Base-by-base conservation (phyloP, 2,113 vertebrate genomes). In the Panthera leo region DNA sequence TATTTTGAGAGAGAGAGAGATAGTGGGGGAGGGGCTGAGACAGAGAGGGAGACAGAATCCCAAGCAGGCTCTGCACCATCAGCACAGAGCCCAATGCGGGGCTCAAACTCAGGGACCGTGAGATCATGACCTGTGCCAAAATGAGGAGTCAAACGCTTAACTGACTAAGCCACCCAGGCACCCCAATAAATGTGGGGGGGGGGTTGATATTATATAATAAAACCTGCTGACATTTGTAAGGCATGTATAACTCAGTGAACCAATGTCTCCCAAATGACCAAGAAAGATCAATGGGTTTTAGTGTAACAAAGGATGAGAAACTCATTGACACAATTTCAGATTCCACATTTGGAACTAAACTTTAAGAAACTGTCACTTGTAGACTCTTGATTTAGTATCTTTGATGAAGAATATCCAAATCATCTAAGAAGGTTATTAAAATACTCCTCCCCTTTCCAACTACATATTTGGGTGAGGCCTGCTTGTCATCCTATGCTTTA, bases 321-420 rank as follows among this genome's bases (percentile, higher is more conserved):
- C 53, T 45, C 45, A 25, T 19, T 48, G 53, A 89, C 16, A 51
- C 29, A 5, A 92, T 91, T 95, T 96, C 83, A 91, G 91, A 91
- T 21, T 76, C 31, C 25, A 16, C 23, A 53, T 61, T 31, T 70
- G 14, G 58, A 95, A 61, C 23, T 67, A 94, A 92, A 19, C 75
- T 96, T 92, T 92, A 90, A 96, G 91, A 90, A 87, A 94, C 29
- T 89, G 51, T 84, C 87, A 82, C 34, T 39, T 95, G 48, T 25
- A 89, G 61, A 89, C 70, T 89, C 93, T 73, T 82, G 23, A 89
- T 84, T 95, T 92, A 39, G 18, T 75, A 42, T 87, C 55, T 96
- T 92, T 85, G 31, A 67, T 80, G 55, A 92, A 92, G 68, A 96
- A 34, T 73, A 84, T 82, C 55, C 63, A 90, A 95, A 71, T 96